Conservation (phyloP, 2,888 invertebrate species). For the Nudaria mundana region DNA sequence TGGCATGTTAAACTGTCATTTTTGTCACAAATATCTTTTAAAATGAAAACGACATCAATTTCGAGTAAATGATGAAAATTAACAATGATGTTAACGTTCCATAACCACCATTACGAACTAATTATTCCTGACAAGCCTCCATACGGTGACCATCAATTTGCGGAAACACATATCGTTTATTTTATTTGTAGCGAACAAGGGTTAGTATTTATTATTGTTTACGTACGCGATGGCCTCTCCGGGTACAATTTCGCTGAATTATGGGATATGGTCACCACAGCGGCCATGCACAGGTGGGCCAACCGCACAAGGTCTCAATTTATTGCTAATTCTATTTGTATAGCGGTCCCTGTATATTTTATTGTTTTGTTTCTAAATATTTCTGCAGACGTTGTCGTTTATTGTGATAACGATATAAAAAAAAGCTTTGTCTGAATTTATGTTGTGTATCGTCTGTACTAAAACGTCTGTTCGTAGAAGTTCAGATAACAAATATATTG, state of each 20-base stretch:
- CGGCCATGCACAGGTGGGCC: constrained; percentile 61
- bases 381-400: constrained; percentile 15
- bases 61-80: no score
- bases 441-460: constrained; percentile 1
- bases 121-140: constrained; percentile 20
- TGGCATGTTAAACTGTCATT: no score
- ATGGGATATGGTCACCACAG: constrained; percentile 64
- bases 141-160: constrained; percentile 36
- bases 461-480: neutral
- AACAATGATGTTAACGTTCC: constrained; percentile 15
- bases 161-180: constrained; percentile 50
- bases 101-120: constrained; percentile 23
- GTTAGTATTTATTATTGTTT: constrained; percentile 65
- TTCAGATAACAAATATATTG: neutral
- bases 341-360: constrained; percentile 48
- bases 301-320: constrained; percentile 62
- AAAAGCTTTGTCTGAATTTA: constrained; percentile 16
- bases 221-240: constrained; percentile 55
- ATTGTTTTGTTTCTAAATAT: constrained; percentile 40
- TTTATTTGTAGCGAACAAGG: constrained; percentile 53
- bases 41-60: no score
- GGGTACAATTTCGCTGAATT: constrained; percentile 73
- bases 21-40: no score
- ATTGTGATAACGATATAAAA: constrained; percentile 15
- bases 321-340: constrained; percentile 72